Percentiles rank a stretch among this genome's conserved stretches.
These are phyloP conservation scores for Triplophysa siluroides DNA, from an alignment of 2,113 vertebrate genomes.

Conservation along the genomic window DNA sequence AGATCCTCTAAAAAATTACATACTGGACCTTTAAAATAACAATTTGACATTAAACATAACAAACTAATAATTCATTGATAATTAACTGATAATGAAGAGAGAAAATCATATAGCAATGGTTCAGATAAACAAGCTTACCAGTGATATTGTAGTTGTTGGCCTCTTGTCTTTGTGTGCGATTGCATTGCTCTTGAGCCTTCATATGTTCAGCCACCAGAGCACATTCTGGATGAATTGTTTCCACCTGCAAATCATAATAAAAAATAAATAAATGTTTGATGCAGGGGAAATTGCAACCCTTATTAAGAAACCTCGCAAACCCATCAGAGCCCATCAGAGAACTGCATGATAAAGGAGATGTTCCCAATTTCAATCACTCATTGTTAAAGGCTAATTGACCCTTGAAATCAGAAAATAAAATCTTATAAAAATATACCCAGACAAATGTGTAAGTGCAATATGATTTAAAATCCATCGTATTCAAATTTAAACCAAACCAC, in stretches of 20 bases:
- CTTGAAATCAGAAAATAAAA: neutral
- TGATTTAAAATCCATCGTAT: neutral
- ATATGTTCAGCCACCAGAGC: conserved; percentile 70
- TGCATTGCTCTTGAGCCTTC: conserved; percentile 69
- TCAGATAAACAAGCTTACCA: conserved; percentile 47
- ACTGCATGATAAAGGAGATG: neutral
- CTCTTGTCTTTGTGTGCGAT: conserved; percentile 59
- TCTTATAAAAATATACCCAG: no score
- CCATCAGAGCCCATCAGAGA: neutral
- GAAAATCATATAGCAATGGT: neutral
- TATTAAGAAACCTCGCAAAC: neutral
- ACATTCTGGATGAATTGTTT: conserved; percentile 74
- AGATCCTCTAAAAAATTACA: no score
- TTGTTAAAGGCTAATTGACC: neutral
- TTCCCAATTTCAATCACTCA: conserved; percentile 10
- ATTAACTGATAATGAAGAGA: no score
- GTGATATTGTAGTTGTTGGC: conserved; percentile 53
- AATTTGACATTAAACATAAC: no score
- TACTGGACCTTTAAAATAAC: no score
- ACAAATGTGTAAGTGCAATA: neutral
- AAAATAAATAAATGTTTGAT: neutral
- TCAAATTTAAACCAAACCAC: neutral
- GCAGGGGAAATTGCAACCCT: neutral
- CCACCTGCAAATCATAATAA: conserved; percentile 54
- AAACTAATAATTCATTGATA: no score